phyloP scores from a whole-genome alignment of 2,888 invertebrate species.

The Cryptosula pallasiana region DNA sequence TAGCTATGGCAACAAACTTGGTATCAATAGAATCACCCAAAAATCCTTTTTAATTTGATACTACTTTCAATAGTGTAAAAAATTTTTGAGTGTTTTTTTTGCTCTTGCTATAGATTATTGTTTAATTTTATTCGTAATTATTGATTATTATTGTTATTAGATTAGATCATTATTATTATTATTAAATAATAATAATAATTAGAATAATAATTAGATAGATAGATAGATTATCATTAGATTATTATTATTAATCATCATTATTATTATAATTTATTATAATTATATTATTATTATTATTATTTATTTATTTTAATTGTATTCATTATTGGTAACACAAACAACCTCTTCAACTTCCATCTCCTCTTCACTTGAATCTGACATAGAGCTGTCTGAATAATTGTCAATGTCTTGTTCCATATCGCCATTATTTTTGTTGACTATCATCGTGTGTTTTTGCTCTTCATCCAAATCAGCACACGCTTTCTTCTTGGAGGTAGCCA shows the following conservation, averaged over 20 bases:
- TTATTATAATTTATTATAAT: not conserved
- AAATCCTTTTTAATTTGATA: too few species aligned
- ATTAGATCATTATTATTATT: not conserved
- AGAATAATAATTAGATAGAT: not conserved
- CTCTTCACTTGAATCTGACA: not conserved
- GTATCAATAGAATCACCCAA: too few species aligned
- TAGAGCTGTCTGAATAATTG: not conserved
- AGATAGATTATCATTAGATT: too few species aligned
- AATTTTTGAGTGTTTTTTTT: too few species aligned
- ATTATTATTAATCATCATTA: not conserved
- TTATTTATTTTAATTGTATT: not conserved
- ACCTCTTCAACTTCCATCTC: slow-evolving; percentile 24
- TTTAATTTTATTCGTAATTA: not conserved
- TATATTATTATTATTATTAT: not conserved
- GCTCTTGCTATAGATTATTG: not conserved
- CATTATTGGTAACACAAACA: not conserved
- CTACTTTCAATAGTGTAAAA: too few species aligned
- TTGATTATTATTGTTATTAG: too few species aligned
- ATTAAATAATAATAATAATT: not conserved
- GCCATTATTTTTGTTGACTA: not conserved
- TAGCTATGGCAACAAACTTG: too few species aligned
- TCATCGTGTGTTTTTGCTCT: not conserved
- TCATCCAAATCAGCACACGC: not conserved
- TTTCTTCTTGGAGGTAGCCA: slow-evolving; percentile 40
- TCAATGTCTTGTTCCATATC: not conserved